Percentiles rank a stretch among this genome's conserved stretches.
Conservation (phyloP, 2,797 vertebrate genomes). For the Lophotriccus pileatus region DNA sequence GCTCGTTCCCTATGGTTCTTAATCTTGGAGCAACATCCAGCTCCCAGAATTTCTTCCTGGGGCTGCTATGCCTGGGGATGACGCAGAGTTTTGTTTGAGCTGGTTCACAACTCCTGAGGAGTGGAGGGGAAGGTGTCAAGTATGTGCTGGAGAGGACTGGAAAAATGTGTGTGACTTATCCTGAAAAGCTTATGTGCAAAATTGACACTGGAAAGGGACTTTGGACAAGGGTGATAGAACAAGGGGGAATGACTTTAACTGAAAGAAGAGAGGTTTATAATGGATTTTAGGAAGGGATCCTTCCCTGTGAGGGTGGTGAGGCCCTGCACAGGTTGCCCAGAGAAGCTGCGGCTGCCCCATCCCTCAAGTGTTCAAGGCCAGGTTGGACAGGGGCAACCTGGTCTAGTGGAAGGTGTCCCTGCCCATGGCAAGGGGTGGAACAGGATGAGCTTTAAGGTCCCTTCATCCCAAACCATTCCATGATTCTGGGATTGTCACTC, state of each 20-base stretch:
- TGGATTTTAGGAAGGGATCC: too few relatives aligned
- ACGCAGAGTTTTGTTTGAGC: background rate
- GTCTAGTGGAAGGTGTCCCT: background rate
- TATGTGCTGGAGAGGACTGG: background rate
- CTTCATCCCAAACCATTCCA: background rate
- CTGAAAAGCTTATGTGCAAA: too few relatives aligned
- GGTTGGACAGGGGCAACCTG: background rate
- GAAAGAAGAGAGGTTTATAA: too few relatives aligned
- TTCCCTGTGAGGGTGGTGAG: too few relatives aligned
- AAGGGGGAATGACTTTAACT: too few relatives aligned
- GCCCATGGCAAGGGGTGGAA: background rate
- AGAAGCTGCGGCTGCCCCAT: background rate
- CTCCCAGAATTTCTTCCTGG: background rate
- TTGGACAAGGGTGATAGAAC: too few relatives aligned
- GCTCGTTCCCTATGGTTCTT: background rate
- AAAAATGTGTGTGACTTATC: background rate
- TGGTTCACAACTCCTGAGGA: background rate
- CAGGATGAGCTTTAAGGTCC: background rate
- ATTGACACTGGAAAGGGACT: too few relatives aligned
- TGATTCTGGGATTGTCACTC: background rate
- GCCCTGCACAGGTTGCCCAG: too few relatives aligned
- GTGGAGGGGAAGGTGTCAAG: background rate
- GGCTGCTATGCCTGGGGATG: background rate
- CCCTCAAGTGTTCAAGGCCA: background rate
- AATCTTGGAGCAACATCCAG: background rate